phyloP scores from a whole-genome alignment of 2,113 vertebrate species.

The Nansenia antarctica region DNA sequence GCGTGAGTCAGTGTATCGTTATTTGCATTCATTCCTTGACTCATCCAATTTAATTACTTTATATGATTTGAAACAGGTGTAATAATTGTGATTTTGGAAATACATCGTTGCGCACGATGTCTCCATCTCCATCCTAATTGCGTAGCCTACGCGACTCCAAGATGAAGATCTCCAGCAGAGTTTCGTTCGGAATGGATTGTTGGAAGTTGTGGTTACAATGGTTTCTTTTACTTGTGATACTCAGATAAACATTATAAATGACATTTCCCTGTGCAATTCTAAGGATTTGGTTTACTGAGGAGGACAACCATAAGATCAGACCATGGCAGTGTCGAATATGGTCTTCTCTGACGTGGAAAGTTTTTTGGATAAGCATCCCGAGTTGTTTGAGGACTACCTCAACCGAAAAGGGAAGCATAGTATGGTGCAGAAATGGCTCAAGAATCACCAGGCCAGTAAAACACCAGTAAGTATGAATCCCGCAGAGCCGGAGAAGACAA shows the following conservation, averaged over 20 bases:
- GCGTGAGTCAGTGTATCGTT: not conserved
- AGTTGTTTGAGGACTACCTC: slow-evolving; percentile 88
- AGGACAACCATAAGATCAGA: slow-evolving; percentile 56
- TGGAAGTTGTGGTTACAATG: slow-evolving; percentile 49
- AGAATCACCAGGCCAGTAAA: slow-evolving; percentile 77
- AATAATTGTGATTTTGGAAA: not conserved
- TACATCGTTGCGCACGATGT: slow-evolving; percentile 53
- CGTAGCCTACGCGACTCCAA: slow-evolving; percentile 35
- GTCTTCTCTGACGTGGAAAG: slow-evolving; percentile 93
- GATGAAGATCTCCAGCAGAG: slow-evolving; percentile 26
- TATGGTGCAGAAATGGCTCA: slow-evolving; percentile 92
- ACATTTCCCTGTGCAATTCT: slow-evolving; percentile 45
- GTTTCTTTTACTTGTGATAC: slow-evolving; percentile 39
- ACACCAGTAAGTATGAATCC: slow-evolving; percentile 41
- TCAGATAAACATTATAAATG: slow-evolving; percentile 62
- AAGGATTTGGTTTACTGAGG: slow-evolving; percentile 56
- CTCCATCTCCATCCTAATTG: slow-evolving; percentile 52
- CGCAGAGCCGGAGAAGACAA: slow-evolving; percentile 62
- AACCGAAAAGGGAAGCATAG: slow-evolving; percentile 85
- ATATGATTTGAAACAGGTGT: slow-evolving; percentile 29
- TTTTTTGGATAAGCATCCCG: slow-evolving; percentile 93
- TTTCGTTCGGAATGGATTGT: slow-evolving; percentile 24
- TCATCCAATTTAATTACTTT: slow-evolving; percentile 7
- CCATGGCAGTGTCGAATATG: slow-evolving; percentile 82
- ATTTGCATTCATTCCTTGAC: not conserved